Evolutionary conservation across 2,797 vertebrate genomes (phyloP), one percentile per base, ranked within the genome.

Genomic region (Craterocephalus amniculus): DNA sequence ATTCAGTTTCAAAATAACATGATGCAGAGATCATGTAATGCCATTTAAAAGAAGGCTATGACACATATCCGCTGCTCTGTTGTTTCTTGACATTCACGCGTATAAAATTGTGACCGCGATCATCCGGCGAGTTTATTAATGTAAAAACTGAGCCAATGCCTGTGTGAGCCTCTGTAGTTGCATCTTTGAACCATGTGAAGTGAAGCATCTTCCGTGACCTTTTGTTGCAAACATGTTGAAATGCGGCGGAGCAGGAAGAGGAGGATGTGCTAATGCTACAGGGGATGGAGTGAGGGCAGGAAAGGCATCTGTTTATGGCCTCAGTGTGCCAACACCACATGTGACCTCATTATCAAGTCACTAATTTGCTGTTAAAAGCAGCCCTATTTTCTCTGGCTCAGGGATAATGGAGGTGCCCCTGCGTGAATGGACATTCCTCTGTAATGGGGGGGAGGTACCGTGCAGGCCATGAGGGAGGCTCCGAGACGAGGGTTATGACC

Each of bases 351-450:
- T 92, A 93, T 91, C 90, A 91, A 90, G 92, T 91, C 90, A 89
- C 92, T 94, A 93, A 94, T 94, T 95, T 84, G 80, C 92, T 94
- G 72, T 90, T 91, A 92, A 95, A 93, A 89, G 86, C 90, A 83
- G 84, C 71, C 87, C 84, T 79, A 86, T 90, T 92, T 92, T 88
- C 72, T 87, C 88, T 70, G 76, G 86, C 74, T 87, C 55, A 36
- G 71, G 87, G 87, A 72, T 91, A 93, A 93, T 88, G 89, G 91
- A 86, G 88, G 88, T 72, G 55, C 80, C 78, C n/a, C 87, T 34
- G 24, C 2, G 79, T 92, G 93, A 95, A 93, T 93, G 93, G 87
- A 85, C 94, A 93, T 95, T 94, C 94, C 91, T 93, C 85, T 84
- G 63, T 92, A 61, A 84, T 87, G 83, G 93, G 79, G 81, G 93